Base-by-base conservation (phyloP, 2,797 vertebrate species). In the Coccyzus lansbergi region DNA sequence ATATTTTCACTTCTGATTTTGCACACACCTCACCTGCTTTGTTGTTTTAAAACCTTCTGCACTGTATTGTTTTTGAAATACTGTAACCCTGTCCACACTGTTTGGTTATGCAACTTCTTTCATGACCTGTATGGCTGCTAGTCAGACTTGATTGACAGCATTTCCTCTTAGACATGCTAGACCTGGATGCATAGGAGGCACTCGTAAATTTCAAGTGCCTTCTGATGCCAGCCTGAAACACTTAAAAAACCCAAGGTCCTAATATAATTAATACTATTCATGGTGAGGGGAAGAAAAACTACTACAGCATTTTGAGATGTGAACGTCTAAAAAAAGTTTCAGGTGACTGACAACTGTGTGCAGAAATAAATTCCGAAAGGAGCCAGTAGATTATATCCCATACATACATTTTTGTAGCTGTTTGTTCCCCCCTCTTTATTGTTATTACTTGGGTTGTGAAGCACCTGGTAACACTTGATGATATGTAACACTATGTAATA, bases 51-150 rank as follows among this genome's bases (percentile, higher is more conserved):
- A 88, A 86, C 31, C 69, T 72, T 20, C 2, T 4, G 36, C 15
- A 9, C 22, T 63, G 38, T 67, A 13, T 86, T 78, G 8, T 68
- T 86, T 93, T 90, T 63, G 74, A 46, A 62, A 92, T 62, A 24
- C 21, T 81, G 6, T 81, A 53, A 60, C 33, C 78, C 65, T 74
- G 84, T 79, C 72, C 62, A 28, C 59, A 6, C 65, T 81, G 72
- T 58, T 83, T 91, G 69, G 38, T 84, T 93, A 85, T 90, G 56
- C 49, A 70, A 22, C 77, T 88, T 64, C 70, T 95, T 85, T 85
- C 68, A 59, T 82, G 81, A 93, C 80, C 65, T 83, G 38, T 65
- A 20, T 19, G 40, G 22, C 59, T 86, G 46, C 64, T 86, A 49
- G 70, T 92, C 83, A 85, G 68, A 55, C 59, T 92, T 83, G 56